Percentiles rank a stretch among this genome's conserved stretches.
These are phyloP conservation scores for Apomyelois bistriatella DNA, from an alignment of 2,888 invertebrate species.

Conservation along the genomic window DNA sequence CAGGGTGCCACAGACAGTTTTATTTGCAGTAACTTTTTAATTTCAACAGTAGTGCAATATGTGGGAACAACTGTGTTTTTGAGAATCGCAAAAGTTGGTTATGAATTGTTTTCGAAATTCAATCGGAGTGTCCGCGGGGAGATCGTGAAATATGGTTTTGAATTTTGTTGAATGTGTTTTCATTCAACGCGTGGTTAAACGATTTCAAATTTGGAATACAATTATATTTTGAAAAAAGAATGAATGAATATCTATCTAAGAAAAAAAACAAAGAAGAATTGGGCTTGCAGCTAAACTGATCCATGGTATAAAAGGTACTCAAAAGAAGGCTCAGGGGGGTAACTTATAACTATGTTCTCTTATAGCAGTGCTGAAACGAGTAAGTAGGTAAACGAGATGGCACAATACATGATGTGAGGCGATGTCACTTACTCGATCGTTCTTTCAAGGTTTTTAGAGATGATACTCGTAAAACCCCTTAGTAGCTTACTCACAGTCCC, in stretches of 20 bases:
- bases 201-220: not conserved
- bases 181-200: not conserved
- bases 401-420: too few species aligned
- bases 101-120: conserved; percentile 13
- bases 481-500: too few species aligned
- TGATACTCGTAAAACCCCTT: too few species aligned
- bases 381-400: too few species aligned
- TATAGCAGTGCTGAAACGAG: too few species aligned
- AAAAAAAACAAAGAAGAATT: too few species aligned
- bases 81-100: conserved; percentile 18
- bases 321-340: too few species aligned
- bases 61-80: conserved; percentile 29
- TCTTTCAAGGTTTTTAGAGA: too few species aligned
- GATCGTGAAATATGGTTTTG: not conserved
- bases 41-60: conserved; percentile 40
- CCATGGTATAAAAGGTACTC: too few species aligned
- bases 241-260: not conserved
- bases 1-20: conserved; percentile 22
- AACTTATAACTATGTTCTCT: too few species aligned
- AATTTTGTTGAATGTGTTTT: not conserved
- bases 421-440: too few species aligned
- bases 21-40: conserved; percentile 47
- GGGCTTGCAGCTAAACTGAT: too few species aligned
- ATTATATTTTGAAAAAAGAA: not conserved
- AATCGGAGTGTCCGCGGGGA: conserved; percentile 3